Percentiles rank a stretch among this genome's conserved stretches.
Evolutionary conservation across 2,888 invertebrate genomes (phyloP).

Genomic region (Meganola albula): DNA sequence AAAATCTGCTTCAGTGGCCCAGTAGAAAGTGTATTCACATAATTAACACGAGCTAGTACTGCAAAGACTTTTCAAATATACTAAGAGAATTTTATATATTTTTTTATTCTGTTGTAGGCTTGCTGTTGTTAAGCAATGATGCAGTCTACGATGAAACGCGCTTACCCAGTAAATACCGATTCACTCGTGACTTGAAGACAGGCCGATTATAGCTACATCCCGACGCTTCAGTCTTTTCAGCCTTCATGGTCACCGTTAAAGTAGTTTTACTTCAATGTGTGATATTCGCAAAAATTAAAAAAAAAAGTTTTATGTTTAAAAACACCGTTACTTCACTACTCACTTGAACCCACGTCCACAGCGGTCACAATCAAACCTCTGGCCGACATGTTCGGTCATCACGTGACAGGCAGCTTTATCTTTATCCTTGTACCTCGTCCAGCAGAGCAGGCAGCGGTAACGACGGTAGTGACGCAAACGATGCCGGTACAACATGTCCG

Average conservation of each 20-base stretch:
- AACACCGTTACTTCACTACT: too few species aligned
- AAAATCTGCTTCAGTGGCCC: too few species aligned
- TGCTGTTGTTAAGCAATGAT: too few species aligned
- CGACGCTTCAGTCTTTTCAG: neutral
- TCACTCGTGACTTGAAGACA: too few species aligned
- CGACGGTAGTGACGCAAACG: constrained; percentile 43
- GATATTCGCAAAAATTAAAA: neutral
- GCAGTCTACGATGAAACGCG: too few species aligned
- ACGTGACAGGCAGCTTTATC: constrained; percentile 44
- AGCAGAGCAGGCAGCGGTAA: constrained; percentile 40
- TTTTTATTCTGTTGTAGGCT: too few species aligned
- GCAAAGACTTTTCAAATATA: too few species aligned
- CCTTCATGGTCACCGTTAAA: too few species aligned
- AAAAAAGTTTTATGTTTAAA: too few species aligned
- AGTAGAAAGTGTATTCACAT: neutral
- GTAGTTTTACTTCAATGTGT: too few species aligned
- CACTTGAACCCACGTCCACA: constrained; percentile 41
- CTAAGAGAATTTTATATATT: neutral
- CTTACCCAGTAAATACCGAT: too few species aligned
- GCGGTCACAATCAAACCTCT: constrained; percentile 33
- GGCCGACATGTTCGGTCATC: constrained; percentile 34
- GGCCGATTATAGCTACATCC: neutral
- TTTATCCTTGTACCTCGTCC: constrained; percentile 33
- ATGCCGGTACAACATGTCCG: constrained; percentile 38
- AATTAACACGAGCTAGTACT: too few species aligned